phyloP scores from a whole-genome alignment of 2,888 invertebrate genomes.

The Campoletis raptor region DNA sequence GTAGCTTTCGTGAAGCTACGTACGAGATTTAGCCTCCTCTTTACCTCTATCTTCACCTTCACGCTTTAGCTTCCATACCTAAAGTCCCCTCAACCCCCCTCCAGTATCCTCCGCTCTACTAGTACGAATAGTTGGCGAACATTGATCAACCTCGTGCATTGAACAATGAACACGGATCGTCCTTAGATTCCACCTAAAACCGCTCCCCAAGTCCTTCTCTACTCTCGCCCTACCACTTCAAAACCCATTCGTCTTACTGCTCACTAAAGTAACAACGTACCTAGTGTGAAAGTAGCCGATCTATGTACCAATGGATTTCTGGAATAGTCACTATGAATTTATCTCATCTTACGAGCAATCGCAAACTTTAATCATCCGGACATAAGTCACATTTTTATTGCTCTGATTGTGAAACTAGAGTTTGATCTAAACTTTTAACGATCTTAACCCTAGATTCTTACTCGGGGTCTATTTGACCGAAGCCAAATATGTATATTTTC shows the following conservation, averaged over 20 bases:
- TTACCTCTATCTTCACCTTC: constrained; percentile 38
- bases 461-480: neutral
- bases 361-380: neutral
- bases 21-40: constrained; percentile 57
- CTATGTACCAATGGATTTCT: constrained; percentile 47
- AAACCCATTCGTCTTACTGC: constrained; percentile 71
- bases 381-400: neutral
- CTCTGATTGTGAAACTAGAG: neutral
- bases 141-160: constrained; percentile 79
- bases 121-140: constrained; percentile 78
- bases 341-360: constrained; percentile 1
- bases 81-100: constrained; percentile 52
- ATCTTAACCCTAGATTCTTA: neutral
- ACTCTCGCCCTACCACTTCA: constrained; percentile 52
- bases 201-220: constrained; percentile 75
- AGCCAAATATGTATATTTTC: too few species aligned
- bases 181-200: constrained; percentile 80
- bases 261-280: constrained; percentile 54
- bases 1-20: constrained; percentile 47
- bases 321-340: constrained; percentile 1
- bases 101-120: constrained; percentile 44
- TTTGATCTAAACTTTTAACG: neutral
- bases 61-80: constrained; percentile 21
- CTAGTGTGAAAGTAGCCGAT: constrained; percentile 47
- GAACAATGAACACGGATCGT: constrained; percentile 80